These are phyloP conservation scores for Cylas formicarius DNA, from an alignment of 1,140 invertebrate species.

Conservation along the genomic window DNA sequence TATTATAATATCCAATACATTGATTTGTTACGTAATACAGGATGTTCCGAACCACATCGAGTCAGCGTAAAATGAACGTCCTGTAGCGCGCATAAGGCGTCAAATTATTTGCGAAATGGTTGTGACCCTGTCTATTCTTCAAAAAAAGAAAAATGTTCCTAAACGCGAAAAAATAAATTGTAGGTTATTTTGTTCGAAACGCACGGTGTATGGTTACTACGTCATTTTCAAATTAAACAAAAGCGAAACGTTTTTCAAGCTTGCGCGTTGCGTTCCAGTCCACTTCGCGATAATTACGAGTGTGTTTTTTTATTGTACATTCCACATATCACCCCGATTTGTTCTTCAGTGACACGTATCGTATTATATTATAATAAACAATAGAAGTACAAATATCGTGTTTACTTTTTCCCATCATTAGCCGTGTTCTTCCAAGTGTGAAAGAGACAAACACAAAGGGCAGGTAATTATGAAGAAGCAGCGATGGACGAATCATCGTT, in stretches of 20 bases:
- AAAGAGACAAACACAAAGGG: no score
- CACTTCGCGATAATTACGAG: neutral
- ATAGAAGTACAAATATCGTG: neutral
- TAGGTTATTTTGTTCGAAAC: constrained; percentile 1
- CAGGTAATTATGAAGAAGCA: no score
- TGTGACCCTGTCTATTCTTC: constrained; percentile 10
- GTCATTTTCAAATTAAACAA: constrained; percentile 1
- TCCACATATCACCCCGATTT: constrained; percentile 10
- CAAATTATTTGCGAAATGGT: constrained; percentile 6
- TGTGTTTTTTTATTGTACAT: constrained; percentile 3
- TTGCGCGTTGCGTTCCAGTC: neutral
- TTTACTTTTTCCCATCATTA: neutral
- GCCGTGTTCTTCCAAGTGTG: no score
- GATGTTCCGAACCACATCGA: no score
- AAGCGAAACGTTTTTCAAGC: neutral
- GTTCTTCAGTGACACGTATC: neutral
- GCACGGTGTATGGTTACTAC: constrained; percentile 15
- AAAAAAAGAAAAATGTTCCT: constrained; percentile 9
- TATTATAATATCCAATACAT: constrained; percentile 7
- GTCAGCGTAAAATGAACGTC: neutral
- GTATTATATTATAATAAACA: constrained; percentile 18
- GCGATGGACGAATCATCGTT: no score
- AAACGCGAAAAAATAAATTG: constrained; percentile 1
- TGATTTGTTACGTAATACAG: no score
- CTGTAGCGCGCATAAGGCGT: neutral